phyloP scores from a whole-genome alignment of 2,888 invertebrate species.

The Eudasyphora cyanicolor region DNA sequence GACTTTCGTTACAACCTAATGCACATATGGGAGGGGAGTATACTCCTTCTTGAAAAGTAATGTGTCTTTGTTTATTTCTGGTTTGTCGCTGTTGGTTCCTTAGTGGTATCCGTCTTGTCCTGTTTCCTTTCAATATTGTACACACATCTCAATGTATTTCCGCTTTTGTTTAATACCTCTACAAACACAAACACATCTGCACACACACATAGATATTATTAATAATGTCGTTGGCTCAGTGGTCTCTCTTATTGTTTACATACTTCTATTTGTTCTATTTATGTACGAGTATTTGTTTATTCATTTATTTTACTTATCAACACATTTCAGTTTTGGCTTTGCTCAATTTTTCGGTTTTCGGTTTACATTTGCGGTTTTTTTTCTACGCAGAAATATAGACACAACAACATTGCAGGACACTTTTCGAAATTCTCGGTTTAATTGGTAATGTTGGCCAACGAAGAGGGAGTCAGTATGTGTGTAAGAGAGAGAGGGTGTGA shows the following conservation, averaged over 20 bases:
- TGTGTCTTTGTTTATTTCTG: not conserved
- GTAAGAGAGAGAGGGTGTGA: too few species aligned
- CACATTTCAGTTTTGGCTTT: not conserved
- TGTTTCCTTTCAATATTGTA: not conserved
- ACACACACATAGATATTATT: not conserved
- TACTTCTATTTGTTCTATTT: not conserved
- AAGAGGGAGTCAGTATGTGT: too few species aligned
- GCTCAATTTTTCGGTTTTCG: too few species aligned
- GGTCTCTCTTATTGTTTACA: not conserved
- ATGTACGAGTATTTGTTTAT: constrained; percentile 24
- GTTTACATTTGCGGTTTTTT: too few species aligned
- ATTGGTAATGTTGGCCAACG: not conserved
- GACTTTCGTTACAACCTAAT: not conserved
- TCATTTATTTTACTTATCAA: constrained; percentile 21
- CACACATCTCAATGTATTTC: not conserved
- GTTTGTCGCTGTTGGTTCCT: not conserved
- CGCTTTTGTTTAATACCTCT: not conserved
- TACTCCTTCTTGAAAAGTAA: too few species aligned
- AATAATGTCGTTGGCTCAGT: not conserved
- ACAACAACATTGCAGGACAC: not conserved
- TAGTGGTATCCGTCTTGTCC: not conserved
- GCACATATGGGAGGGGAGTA: too few species aligned
- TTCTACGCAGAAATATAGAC: too few species aligned
- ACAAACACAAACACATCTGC: not conserved
- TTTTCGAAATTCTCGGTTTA: not conserved